These are phyloP conservation scores for Verasper variegatus DNA, from an alignment of 2,113 vertebrate species.

Conservation along the genomic window DNA sequence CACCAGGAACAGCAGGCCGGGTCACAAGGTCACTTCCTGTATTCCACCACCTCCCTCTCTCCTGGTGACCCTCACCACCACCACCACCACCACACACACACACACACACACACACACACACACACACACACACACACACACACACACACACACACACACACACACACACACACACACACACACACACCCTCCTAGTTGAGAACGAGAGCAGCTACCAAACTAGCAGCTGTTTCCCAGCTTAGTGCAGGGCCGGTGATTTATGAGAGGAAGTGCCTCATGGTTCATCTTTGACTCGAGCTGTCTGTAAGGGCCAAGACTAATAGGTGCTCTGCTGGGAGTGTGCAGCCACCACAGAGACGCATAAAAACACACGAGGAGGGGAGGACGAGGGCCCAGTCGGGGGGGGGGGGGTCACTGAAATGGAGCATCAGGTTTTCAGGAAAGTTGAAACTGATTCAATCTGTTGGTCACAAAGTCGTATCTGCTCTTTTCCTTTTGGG, in stretches of 20 bases:
- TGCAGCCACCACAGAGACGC: constrained; percentile 68
- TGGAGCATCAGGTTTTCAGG: constrained; percentile 31
- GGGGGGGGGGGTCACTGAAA: constrained; percentile 20
- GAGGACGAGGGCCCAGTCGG: background rate
- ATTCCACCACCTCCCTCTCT: constrained; percentile 71
- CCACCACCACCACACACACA: background rate
- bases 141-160: background rate
- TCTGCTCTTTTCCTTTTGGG: too few species aligned
- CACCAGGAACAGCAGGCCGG: constrained; percentile 89
- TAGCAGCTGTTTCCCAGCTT: constrained; percentile 96
- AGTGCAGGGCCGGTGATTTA: constrained; percentile 93
- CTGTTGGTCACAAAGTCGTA: too few species aligned
- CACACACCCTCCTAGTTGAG: constrained; percentile 59
- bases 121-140: background rate
- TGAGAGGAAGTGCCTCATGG: constrained; percentile 83
- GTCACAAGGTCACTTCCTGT: constrained; percentile 97
- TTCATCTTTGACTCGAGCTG: constrained; percentile 82
- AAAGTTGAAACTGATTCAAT: background rate
- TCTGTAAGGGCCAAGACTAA: constrained; percentile 79
- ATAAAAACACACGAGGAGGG: constrained; percentile 57
- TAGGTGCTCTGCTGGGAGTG: constrained; percentile 77
- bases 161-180: background rate
- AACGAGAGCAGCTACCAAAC: constrained; percentile 84
- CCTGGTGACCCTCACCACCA: constrained; percentile 42
- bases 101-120: background rate